Base-by-base conservation (phyloP, 2,888 invertebrate genomes). In the Yponomeuta malinellus region DNA sequence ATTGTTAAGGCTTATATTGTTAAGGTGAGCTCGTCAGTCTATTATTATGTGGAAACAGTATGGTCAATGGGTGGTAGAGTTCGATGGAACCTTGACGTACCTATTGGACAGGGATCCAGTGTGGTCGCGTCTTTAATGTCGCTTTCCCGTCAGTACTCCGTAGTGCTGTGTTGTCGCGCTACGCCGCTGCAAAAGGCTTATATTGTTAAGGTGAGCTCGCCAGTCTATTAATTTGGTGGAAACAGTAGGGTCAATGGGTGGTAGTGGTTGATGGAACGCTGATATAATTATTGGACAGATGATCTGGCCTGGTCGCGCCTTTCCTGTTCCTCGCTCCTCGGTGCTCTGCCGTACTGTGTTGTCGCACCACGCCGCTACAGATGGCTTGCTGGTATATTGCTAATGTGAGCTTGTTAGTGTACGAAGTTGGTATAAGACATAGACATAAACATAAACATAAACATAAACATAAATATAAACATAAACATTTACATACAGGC, bases 241-340 rank as follows among this genome's bases (percentile, higher is more conserved):
- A 8, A 63, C 63, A 63, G 63, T 9, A 15, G 63, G n/a, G 8
- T 23, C 23, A 23, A 23, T 33, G 33, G 33, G 33, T 33, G 5
- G 33, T 99, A 69, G 97, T 99, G 29, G 96, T 99, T 69, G 98
- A 99, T 91, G 98, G 98, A 82, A 98, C 98, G 31, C 93, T 99
- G 72, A 97, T 97, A 65, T 98, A 96, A 86, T 97, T 98, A 81
- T 93, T 98, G 78, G 97, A 97, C 92, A 94, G 43, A 75, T 94
- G 97, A 78, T 43, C 43, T 2, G 97, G 97, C 74, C 90, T 98
- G 10, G 96, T 96, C 70, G 93, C 94, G 77, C 95, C 96, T 9
- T 98, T 98, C 89, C 93, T 98, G 72, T 94, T 95, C 77, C 93
- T 98, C 63, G 96, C 98, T 31, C 94, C 95, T 71, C 94, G 95